Conservation (phyloP, 2,113 vertebrate genomes). For the Petrocephalus microphthalmus region DNA sequence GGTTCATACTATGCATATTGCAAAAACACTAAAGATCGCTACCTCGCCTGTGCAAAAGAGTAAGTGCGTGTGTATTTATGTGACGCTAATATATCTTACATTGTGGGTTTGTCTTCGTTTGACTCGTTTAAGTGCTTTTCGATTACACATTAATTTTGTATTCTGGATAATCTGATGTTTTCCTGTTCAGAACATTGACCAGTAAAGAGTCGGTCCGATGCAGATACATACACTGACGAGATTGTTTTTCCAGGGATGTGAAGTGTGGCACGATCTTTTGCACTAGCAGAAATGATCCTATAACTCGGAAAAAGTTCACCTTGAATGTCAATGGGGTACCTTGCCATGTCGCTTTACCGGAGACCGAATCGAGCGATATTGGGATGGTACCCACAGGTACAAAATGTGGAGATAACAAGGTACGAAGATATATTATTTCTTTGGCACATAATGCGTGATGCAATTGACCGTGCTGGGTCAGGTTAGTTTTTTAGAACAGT, state of each 20-base stretch:
- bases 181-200: neutral
- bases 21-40: slow-evolving; percentile 47
- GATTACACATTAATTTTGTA: neutral
- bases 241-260: slow-evolving; percentile 51
- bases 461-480: neutral
- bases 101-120: neutral
- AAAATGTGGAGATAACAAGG: slow-evolving; percentile 69
- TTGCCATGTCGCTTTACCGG: slow-evolving; percentile 49
- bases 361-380: slow-evolving; percentile 37
- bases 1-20: slow-evolving; percentile 62
- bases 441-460: neutral
- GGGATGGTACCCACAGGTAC: slow-evolving; percentile 69
- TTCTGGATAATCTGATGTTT: neutral
- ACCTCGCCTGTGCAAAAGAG: slow-evolving; percentile 52
- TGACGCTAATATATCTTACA: neutral
- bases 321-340: neutral
- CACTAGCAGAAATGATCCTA: slow-evolving; percentile 43
- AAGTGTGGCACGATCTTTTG: slow-evolving; percentile 75
- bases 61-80: slow-evolving; percentile 42
- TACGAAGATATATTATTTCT: slow-evolving; percentile 33
- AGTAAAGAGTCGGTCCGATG: neutral
- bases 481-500: neutral
- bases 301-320: slow-evolving; percentile 49
- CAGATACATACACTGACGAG: neutral
- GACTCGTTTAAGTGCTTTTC: neutral